A percentile compares a stretch with the other conserved stretches of the same genome.
phyloP scores from a whole-genome alignment of 2,113 vertebrate species.

The Neolamprologus ventralis region DNA sequence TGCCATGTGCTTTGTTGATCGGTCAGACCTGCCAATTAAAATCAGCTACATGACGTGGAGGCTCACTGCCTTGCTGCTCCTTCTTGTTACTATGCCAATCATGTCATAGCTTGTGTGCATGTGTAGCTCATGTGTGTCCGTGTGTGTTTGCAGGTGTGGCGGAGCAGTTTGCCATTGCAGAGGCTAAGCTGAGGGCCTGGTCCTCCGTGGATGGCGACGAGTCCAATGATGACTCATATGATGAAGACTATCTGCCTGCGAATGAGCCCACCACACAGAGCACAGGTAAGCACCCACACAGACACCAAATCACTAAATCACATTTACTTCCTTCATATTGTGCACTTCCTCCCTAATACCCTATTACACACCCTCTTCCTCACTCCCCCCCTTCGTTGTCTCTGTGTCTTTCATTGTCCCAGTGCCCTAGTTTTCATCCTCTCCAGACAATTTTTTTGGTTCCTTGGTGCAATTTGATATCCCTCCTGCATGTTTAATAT shows the following conservation, averaged over 20 bases:
- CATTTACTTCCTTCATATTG: conserved; percentile 3
- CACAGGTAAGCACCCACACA: conserved; percentile 62
- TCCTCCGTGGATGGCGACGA: conserved; percentile 94
- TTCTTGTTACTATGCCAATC: conserved; percentile 37
- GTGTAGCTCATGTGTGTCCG: conserved; percentile 4
- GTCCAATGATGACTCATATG: conserved; percentile 92
- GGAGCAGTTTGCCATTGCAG: conserved; percentile 94
- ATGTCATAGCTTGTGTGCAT: background rate
- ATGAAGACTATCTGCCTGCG: conserved; percentile 83
- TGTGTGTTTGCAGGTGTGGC: conserved; percentile 76
- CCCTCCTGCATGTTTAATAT: conserved; percentile 74
- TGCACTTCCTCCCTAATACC: background rate
- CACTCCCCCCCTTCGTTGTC: background rate
- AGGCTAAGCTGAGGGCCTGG: conserved; percentile 96
- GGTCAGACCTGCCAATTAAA: background rate
- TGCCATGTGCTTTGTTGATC: background rate
- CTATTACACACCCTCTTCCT: background rate
- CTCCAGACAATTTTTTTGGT: conserved; percentile 45
- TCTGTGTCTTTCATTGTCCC: conserved; percentile 54
- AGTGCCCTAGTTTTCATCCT: conserved; percentile 69
- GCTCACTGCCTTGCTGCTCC: background rate
- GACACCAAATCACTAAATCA: background rate
- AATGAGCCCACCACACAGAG: conserved; percentile 80
- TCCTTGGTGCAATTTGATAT: conserved; percentile 63
- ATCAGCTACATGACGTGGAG: background rate